Evolutionary conservation across 2,888 invertebrate genomes (phyloP), one percentile per base, ranked within the genome.

Genomic region (Conchocele bisecta): DNA sequence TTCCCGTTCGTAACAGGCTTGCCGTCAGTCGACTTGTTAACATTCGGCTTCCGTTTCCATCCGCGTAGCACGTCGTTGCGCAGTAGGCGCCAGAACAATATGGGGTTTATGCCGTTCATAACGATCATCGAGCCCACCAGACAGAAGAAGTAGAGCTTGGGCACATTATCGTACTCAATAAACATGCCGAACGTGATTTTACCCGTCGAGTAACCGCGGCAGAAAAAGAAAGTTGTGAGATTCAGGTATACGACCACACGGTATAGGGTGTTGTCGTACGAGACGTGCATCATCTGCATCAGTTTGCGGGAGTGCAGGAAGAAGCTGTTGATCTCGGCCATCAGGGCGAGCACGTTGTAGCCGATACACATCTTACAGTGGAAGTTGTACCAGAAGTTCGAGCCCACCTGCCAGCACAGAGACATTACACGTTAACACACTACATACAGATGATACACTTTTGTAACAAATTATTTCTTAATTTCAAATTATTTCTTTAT

Each of bases 231-330:
- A 7, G 89, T 85, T 53, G 85, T 11, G 3, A 91, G 75, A 78
- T 91, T 91, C 17, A 87, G 33, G 46, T 76, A 68, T 42, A 82
- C 75, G 31, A 86, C 83, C 2, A 79, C 1, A n/a, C 83, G 80
- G 72, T 90, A 91, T 42, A 86, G 63, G 64, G 69, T 75, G 54
- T 83, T 81, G 22, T 81, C 61, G 74, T 81, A 89, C n/a, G 82
- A 69, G 7, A 82, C 72, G 22, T 84, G 53, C 24, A 78, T 65
- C 87, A 90, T 86, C 78, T 90, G 90, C 9, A 90, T 65, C n/a
- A 91, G 85, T 77, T 91, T 90, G 15, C 91, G 79, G 37, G 88
- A 83, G 71, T 91, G 91, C 7, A 91, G 85, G 75, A 90, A 90
- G 65, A 90, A 83, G 63, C 87, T 89, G 85, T 91, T 91, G 56